Percentiles rank a stretch among this genome's conserved stretches.
These are phyloP conservation scores for Drosophila sp. DNA, from an alignment of 1,140 invertebrate species.

Conservation along the genomic window DNA sequence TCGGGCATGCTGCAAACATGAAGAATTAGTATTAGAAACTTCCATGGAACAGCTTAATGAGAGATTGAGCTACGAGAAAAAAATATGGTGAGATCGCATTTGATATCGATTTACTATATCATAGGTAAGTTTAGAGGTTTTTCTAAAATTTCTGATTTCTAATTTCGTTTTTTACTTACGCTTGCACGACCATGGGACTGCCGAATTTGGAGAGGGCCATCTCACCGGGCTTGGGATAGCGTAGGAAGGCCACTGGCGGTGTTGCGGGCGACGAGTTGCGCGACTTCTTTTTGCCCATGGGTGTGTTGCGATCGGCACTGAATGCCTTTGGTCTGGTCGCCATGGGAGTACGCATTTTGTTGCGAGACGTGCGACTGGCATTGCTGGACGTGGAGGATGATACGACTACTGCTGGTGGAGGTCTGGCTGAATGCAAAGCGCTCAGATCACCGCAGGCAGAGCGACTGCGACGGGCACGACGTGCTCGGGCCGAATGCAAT, in stretches of 20 bases:
- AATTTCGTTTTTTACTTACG: conserved; percentile 52
- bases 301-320: conserved; percentile 73
- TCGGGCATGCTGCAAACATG: conserved; percentile 71
- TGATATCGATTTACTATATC: neutral
- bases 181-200: conserved; percentile 85
- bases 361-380: conserved; percentile 55
- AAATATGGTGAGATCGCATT: too few species aligned
- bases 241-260: conserved; percentile 84
- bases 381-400: neutral
- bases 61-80: too few species aligned
- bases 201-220: conserved; percentile 86
- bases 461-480: conserved; percentile 67
- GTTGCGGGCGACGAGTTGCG: conserved; percentile 82
- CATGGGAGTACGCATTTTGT: conserved; percentile 77
- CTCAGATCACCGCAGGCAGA: conserved; percentile 62
- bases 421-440: conserved; percentile 32
- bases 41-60: too few species aligned
- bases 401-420: neutral
- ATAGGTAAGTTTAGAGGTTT: neutral
- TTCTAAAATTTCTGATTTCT: neutral
- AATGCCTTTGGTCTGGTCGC: conserved; percentile 66
- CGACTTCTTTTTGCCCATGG: conserved; percentile 19
- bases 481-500: conserved; percentile 71
- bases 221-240: conserved; percentile 86
- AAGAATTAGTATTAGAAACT: neutral